Evolutionary conservation across 2,113 vertebrate species (phyloP).

Genomic region (Austrofundulus limnaeus): DNA sequence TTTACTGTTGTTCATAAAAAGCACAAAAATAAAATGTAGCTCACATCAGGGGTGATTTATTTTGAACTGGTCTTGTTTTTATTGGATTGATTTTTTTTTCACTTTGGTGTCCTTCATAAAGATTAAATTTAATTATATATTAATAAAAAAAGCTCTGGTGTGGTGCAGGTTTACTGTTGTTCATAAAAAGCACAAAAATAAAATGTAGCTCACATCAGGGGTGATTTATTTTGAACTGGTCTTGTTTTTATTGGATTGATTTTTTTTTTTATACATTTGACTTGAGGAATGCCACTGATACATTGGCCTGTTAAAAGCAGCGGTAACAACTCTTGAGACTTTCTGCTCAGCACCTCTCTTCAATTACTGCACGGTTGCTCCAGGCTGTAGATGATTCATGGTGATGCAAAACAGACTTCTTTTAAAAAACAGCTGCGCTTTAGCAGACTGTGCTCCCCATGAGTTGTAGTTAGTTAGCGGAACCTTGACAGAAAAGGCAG

Average conservation of each 20-base stretch:
- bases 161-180: conserved; percentile 19
- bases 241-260: conserved; percentile 62
- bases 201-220: neutral
- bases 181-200: neutral
- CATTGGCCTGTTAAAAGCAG: conserved; percentile 51
- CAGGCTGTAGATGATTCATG: conserved; percentile 44
- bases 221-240: conserved; percentile 32
- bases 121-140: conserved; percentile 1
- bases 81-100: neutral
- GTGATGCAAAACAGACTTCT: conserved; percentile 62
- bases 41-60: too few relatives aligned
- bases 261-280: conserved; percentile 53
- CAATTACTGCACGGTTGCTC: conserved; percentile 49
- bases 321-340: conserved; percentile 45
- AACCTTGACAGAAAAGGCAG: conserved; percentile 39
- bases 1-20: conserved; percentile 15
- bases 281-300: conserved; percentile 55
- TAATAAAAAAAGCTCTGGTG: neutral
- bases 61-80: too few relatives aligned
- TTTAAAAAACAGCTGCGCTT: conserved; percentile 44
- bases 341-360: conserved; percentile 38
- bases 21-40: conserved; percentile 6
- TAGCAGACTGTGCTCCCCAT: conserved; percentile 22
- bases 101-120: neutral
- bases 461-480: conserved; percentile 25